Conservation (phyloP, 2,888 invertebrate genomes). For the Dasysyrphus tricinctus region DNA sequence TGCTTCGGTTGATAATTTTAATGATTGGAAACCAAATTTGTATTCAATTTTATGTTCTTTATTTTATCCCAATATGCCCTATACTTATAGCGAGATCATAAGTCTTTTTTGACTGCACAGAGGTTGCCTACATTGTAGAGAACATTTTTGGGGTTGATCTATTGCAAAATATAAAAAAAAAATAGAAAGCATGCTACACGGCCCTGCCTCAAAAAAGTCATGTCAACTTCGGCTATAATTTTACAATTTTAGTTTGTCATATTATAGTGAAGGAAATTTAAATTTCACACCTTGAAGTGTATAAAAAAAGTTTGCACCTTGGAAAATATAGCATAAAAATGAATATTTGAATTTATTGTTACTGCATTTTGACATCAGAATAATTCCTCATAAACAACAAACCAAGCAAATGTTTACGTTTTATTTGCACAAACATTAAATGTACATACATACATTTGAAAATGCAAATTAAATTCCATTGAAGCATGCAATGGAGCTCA, state of each 20-base stretch:
- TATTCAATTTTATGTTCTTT: no score
- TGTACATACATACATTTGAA: constrained; percentile 21
- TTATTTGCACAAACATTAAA: constrained; percentile 52
- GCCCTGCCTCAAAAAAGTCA: background rate
- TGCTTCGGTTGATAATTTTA: no score
- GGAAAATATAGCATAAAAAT: constrained; percentile 3
- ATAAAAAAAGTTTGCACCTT: constrained; percentile 8
- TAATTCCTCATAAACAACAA: constrained; percentile 50
- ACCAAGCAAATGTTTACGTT: constrained; percentile 45
- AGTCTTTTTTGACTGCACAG: no score
- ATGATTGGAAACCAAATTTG: no score
- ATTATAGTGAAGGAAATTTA: constrained; percentile 52
- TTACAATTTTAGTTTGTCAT: constrained; percentile 16
- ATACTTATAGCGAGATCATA: no score
- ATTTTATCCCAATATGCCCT: no score
- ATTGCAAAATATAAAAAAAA: background rate
- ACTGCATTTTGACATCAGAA: constrained; percentile 21
- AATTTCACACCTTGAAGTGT: constrained; percentile 57
- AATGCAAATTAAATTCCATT: constrained; percentile 51
- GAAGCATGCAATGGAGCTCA: background rate
- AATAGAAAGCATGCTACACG: background rate
- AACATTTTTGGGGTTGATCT: no score
- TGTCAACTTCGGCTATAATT: constrained; percentile 14
- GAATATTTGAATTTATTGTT: constrained; percentile 47
- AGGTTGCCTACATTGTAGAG: no score